Evolutionary conservation across 2,797 vertebrate species (phyloP).

Genomic region (Eremophila alpestris): DNA sequence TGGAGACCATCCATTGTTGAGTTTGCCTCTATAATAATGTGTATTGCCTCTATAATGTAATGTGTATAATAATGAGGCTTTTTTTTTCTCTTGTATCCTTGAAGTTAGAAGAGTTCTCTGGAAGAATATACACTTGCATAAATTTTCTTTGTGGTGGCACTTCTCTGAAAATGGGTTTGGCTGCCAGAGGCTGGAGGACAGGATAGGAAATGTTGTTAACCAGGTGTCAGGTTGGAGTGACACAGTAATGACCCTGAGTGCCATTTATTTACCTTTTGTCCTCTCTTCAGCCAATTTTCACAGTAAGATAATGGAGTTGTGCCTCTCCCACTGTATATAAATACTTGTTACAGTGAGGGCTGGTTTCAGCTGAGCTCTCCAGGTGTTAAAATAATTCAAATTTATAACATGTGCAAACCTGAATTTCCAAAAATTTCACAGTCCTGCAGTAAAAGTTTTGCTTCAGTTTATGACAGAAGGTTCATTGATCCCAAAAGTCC

Average conservation of each 20-base stretch:
- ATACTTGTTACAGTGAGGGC: background rate
- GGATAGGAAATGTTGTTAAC: background rate
- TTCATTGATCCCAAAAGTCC: background rate
- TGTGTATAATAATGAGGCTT: fast-evolving
- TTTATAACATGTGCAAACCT: background rate
- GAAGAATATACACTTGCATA: background rate
- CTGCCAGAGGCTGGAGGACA: background rate
- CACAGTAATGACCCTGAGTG: background rate
- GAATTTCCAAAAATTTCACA: background rate
- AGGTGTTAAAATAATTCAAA: background rate
- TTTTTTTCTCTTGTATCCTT: background rate
- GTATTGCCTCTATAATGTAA: background rate
- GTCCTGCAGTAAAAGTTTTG: background rate
- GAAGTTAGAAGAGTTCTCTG: background rate
- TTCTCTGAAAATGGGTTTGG: background rate
- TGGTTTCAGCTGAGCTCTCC: background rate
- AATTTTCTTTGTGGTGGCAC: background rate
- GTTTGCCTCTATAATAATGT: background rate
- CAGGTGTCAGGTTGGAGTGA: background rate
- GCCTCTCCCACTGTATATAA: background rate
- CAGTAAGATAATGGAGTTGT: background rate
- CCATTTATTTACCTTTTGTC: background rate
- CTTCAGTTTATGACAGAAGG: background rate
- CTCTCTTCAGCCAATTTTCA: background rate
- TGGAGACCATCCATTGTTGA: background rate